Percentiles rank a stretch among this genome's conserved stretches.
These are phyloP conservation scores for Adrianichthys oophorus DNA, from an alignment of 2,797 vertebrate genomes.

Conservation along the genomic window DNA sequence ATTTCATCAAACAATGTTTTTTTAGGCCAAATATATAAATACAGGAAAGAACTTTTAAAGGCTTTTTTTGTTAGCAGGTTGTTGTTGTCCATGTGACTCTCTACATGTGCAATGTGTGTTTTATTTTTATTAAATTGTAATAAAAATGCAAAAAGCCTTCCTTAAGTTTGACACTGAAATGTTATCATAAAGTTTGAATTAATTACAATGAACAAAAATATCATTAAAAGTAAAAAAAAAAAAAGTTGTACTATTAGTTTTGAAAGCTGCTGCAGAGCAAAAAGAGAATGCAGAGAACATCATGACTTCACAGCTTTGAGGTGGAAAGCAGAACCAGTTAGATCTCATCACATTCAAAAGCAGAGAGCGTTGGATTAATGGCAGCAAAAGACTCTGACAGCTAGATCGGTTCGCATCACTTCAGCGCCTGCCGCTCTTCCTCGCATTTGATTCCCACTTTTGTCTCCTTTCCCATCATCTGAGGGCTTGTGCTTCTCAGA, in stretches of 20 bases:
- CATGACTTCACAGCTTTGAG: slow-evolving; percentile 21
- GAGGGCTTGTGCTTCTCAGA: slow-evolving; percentile 40
- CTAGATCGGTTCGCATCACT: slow-evolving; percentile 40
- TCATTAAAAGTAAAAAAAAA: too few relatives aligned
- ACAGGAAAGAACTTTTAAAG: too few relatives aligned
- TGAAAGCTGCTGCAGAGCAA: slow-evolving; percentile 12
- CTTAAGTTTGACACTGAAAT: too few relatives aligned
- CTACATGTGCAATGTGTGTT: too few relatives aligned
- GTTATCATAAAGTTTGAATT: too few relatives aligned
- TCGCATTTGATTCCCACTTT: slow-evolving; percentile 40
- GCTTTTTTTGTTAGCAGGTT: too few relatives aligned
- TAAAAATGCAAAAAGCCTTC: too few relatives aligned
- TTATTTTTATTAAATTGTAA: too few relatives aligned
- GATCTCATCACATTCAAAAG: slow-evolving; percentile 21
- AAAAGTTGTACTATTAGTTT: neutral
- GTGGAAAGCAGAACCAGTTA: slow-evolving; percentile 22
- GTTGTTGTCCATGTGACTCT: too few relatives aligned
- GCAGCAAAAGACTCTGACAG: slow-evolving; percentile 50
- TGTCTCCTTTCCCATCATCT: slow-evolving; percentile 45
- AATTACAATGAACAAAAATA: too few relatives aligned
- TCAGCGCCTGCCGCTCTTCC: slow-evolving; percentile 38
- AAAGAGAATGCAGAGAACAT: slow-evolving; percentile 14
- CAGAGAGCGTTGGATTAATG: slow-evolving; percentile 51
- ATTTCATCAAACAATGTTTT: too few relatives aligned
- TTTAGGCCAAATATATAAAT: too few relatives aligned